Percentiles rank a stretch among this genome's conserved stretches.
Conservation (phyloP, 1,140 invertebrate genomes). For the Druon quercuslanigerum region DNA sequence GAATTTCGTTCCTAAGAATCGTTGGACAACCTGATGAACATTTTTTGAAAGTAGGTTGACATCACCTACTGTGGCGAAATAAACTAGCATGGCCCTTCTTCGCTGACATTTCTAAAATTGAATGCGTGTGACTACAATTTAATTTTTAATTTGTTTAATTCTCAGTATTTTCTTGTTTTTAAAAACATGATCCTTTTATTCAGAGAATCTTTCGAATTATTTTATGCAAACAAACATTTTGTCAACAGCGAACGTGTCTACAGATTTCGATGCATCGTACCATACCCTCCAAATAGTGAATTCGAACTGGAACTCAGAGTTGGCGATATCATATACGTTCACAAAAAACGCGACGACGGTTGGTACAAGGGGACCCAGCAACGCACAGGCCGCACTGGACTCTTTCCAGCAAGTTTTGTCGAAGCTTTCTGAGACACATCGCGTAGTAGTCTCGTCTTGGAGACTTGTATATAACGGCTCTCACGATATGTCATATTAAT, state of each 20-base stretch:
- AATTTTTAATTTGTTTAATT: too few relatives aligned
- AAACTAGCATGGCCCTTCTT: too few relatives aligned
- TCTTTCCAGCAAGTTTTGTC: conserved; percentile 96
- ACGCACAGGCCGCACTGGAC: conserved; percentile 90
- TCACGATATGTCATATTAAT: not conserved
- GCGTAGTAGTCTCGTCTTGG: conserved; percentile 65
- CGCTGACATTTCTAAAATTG: too few relatives aligned
- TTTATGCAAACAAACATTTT: conserved; percentile 33
- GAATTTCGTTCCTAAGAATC: too few relatives aligned
- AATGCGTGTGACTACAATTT: too few relatives aligned
- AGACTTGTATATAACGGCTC: conserved; percentile 71
- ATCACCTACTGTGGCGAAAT: too few relatives aligned
- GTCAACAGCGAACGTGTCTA: conserved; percentile 67
- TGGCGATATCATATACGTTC: conserved; percentile 93
- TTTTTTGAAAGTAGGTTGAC: too few relatives aligned
- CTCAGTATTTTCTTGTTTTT: not conserved
- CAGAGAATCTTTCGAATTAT: conserved; percentile 20
- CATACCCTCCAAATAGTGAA: conserved; percentile 96
- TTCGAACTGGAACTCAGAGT: conserved; percentile 92
- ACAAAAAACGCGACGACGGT: conserved; percentile 94
- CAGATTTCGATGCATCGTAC: conserved; percentile 92
- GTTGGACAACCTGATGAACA: too few relatives aligned
- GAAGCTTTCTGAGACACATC: conserved; percentile 80
- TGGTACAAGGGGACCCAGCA: conserved; percentile 96
- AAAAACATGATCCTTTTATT: conserved; percentile 35